Percentiles rank a stretch among this genome's conserved stretches.
These are phyloP conservation scores for Diaperis boleti DNA, from an alignment of 2,888 invertebrate genomes.

Conservation along the genomic window DNA sequence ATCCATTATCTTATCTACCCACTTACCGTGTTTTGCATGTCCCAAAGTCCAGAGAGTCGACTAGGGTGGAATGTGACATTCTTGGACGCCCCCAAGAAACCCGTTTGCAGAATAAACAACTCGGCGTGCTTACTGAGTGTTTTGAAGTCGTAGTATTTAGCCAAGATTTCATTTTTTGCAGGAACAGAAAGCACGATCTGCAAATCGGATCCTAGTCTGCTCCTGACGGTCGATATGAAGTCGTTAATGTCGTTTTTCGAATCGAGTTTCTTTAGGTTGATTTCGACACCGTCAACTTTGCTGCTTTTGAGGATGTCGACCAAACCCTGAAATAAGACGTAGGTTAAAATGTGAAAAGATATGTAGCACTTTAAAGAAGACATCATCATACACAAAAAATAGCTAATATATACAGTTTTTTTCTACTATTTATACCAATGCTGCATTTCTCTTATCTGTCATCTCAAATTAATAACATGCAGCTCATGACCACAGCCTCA, in stretches of 20 bases:
- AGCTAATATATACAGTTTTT: too few species aligned
- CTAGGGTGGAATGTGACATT: slow-evolving; percentile 83
- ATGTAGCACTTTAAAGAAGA: background rate
- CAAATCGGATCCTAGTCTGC: slow-evolving; percentile 67
- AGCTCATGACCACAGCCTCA: too few species aligned
- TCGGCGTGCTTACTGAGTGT: slow-evolving; percentile 75
- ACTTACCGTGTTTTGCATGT: slow-evolving; percentile 81
- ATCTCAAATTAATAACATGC: too few species aligned
- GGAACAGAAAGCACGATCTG: slow-evolving; percentile 74
- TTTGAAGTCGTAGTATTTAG: slow-evolving; percentile 79
- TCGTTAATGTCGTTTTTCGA: slow-evolving; percentile 65
- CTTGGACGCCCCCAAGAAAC: slow-evolving; percentile 73
- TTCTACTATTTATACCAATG: too few species aligned
- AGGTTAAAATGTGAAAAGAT: background rate
- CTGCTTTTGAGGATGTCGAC: slow-evolving; percentile 59
- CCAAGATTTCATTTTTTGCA: slow-evolving; percentile 74
- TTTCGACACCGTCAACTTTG: slow-evolving; percentile 62
- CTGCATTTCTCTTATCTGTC: too few species aligned
- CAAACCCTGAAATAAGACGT: slow-evolving; percentile 65
- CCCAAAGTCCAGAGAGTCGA: slow-evolving; percentile 80
- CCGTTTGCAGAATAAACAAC: slow-evolving; percentile 76
- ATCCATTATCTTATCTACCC: too few species aligned
- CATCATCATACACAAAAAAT: background rate
- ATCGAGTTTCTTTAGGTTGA: slow-evolving; percentile 60
- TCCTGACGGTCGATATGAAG: slow-evolving; percentile 69